Evolutionary conservation across 2,113 vertebrate genomes (phyloP), one percentile per base, ranked within the genome.

Genomic region (Centrocercus urophasianus): DNA sequence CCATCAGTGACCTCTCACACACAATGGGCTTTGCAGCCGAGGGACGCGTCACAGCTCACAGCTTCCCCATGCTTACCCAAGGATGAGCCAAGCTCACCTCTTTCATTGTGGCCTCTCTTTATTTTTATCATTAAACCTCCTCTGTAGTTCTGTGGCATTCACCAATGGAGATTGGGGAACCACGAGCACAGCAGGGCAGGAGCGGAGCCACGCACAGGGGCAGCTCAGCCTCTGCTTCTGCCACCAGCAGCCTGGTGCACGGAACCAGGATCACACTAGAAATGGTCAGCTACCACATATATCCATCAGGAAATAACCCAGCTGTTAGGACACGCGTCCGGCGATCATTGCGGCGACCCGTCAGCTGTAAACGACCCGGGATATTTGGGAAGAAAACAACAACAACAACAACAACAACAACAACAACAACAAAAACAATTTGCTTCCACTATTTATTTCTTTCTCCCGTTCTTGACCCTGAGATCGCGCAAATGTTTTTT

Each of bases 171-270:
- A 28, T 34, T 72, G 38, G 87, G 85, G 72, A 84, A 48, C 11
- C 7, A 56, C 14, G 3, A 43, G 36, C 1, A 1, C 25, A 4
- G 71, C 43, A 1, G 50, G 60, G 21, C 42, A 38, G 0, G 2
- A 61, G 78, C 0, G 3, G 30, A 36, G 34, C 73, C 34, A 1
- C 48, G 1, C 1, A 1, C 6, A 7, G 34, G 78, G 18, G 38
- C 64, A 45, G 25, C 83, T n/a, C 59, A 13, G 38, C 34, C 32
- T 5, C 65, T 24, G 3, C 42, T 30, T 4, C 82, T 2, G 1
- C 70, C 4, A 2, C 38, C 19, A 1, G 7, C 0, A 7, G 8
- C 32, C 0, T 0, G 8, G 7, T 1, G 10, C 8, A 32, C 18
- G 2, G 48, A 66, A 28, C 22, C 60, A 2, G 5, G n/a, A 42